Percentiles rank a stretch among this genome's conserved stretches.
Conservation (phyloP, 2,797 vertebrate genomes). For the Fistularia tabacaria region DNA sequence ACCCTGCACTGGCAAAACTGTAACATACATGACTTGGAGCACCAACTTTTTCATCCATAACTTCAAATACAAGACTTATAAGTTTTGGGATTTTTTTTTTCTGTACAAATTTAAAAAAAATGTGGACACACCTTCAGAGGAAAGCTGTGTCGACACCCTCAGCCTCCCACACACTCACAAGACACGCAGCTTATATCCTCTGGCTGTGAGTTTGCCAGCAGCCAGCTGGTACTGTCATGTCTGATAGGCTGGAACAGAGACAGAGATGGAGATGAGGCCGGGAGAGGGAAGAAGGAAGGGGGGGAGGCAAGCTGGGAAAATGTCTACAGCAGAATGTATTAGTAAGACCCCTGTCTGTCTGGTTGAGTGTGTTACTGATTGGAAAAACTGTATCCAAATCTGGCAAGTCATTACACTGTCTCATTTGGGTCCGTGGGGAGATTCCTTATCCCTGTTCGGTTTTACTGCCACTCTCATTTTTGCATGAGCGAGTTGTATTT, state of each 20-base stretch:
- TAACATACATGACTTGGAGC: constrained; percentile 66
- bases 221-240: constrained; percentile 82
- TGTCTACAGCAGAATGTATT: constrained; percentile 65
- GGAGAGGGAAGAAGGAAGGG: constrained; percentile 42
- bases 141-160: constrained; percentile 34
- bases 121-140: constrained; percentile 33
- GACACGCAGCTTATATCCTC: constrained; percentile 49
- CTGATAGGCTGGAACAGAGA: constrained; percentile 77
- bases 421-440: constrained; percentile 38
- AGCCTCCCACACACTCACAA: constrained; percentile 15
- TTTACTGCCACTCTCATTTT: not conserved
- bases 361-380: constrained; percentile 41
- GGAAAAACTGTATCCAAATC: constrained; percentile 55
- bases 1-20: constrained; percentile 40
- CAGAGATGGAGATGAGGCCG: constrained; percentile 58
- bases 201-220: constrained; percentile 69
- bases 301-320: constrained; percentile 59
- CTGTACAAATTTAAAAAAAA: not conserved
- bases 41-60: constrained; percentile 19
- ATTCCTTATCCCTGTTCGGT: constrained; percentile 6
- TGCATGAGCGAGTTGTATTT: not conserved
- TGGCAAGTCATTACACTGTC: constrained; percentile 49
- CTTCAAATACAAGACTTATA: constrained; percentile 4
- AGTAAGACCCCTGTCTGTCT: constrained; percentile 54
- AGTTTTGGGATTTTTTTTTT: too few relatives aligned